phyloP scores from a whole-genome alignment of 2,797 vertebrate species.

The Chrosomus eos region DNA sequence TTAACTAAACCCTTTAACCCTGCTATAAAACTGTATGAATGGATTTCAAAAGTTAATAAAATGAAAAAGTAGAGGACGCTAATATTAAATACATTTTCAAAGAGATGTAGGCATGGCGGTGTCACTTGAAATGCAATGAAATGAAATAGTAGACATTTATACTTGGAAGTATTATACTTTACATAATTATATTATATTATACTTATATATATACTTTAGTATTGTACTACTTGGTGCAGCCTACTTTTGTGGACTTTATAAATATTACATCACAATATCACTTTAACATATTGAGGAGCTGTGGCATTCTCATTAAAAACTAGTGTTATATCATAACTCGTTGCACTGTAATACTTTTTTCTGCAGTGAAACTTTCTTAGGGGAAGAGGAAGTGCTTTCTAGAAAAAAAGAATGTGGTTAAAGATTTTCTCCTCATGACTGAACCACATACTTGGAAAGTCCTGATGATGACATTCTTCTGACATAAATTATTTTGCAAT shows the following conservation, averaged over 20 bases:
- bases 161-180: no score
- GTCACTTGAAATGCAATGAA: no score
- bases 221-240: no score
- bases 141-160: no score
- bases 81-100: no score
- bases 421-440: not conserved
- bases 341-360: not conserved
- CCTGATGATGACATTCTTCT: not conserved
- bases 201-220: no score
- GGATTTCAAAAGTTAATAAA: no score
- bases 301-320: not conserved
- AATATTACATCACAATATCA: not conserved
- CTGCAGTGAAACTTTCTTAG: not conserved
- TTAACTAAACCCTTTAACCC: no score
- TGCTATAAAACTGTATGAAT: no score
- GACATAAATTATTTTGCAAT: not conserved
- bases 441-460: not conserved
- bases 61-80: no score
- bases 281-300: not conserved
- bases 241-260: not conserved
- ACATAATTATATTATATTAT: no score
- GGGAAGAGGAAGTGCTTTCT: not conserved
- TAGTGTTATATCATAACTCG: not conserved
- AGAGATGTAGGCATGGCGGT: no score
- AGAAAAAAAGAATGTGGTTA: not conserved